Percentiles rank a stretch among this genome's conserved stretches.
Conservation (phyloP, 2,797 vertebrate species). For the Hyperoplus lanceolatus region DNA sequence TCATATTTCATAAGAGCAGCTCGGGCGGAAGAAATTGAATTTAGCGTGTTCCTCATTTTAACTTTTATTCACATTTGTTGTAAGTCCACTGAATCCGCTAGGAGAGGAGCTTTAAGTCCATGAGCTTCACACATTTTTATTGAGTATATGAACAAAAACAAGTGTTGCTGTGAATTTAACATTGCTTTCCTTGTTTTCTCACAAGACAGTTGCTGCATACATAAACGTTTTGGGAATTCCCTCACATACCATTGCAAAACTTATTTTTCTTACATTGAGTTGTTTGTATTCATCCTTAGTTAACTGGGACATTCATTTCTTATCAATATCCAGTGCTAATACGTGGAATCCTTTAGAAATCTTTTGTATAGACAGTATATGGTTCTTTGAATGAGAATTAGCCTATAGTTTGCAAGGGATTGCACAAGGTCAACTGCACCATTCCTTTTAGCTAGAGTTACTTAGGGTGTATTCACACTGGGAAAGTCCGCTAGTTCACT, state of each 20-base stretch:
- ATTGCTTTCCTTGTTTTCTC: neutral
- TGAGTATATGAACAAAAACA: slow-evolving; percentile 34
- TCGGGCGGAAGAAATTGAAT: slow-evolving; percentile 57
- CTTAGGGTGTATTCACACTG: too few species aligned
- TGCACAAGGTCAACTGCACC: neutral
- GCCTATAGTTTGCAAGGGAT: neutral
- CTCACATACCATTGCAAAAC: neutral
- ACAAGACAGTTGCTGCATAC: neutral
- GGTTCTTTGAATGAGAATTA: neutral
- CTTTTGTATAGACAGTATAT: neutral
- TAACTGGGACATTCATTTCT: neutral
- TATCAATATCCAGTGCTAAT: neutral
- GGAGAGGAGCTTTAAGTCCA: slow-evolving; percentile 28
- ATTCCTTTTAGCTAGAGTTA: slow-evolving; percentile 3
- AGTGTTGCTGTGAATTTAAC: slow-evolving; percentile 3
- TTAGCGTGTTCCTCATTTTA: slow-evolving; percentile 53
- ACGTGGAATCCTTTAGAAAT: neutral
- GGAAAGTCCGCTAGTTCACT: too few species aligned
- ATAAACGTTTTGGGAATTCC: slow-evolving; percentile 12
- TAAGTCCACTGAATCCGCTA: slow-evolving; percentile 51
- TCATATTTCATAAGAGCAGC: slow-evolving; percentile 67
- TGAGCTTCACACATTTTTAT: slow-evolving; percentile 37
- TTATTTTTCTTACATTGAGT: too few species aligned
- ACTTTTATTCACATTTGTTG: slow-evolving; percentile 54
- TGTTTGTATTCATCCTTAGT: neutral